Base-by-base conservation (phyloP, 2,797 vertebrate genomes). In the Discoglossus pictus region DNA sequence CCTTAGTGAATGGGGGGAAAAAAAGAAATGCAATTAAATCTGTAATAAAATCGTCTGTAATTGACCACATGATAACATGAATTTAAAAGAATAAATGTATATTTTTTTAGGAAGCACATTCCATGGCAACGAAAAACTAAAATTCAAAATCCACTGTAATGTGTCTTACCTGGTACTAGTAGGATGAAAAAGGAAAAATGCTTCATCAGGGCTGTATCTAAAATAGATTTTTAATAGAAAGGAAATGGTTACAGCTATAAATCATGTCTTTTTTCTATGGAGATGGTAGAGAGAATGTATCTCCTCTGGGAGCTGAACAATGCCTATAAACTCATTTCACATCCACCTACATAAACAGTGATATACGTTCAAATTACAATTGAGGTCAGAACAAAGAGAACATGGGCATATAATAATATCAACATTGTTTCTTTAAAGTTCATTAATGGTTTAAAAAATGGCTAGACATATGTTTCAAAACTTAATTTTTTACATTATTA, bases 211-310 rank as follows among this genome's bases (percentile, higher is more conserved):
- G 51, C 24, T 40, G 38, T 63, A 48, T 63, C 60, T 43, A 36
- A 64, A 55, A 62, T 18, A 64, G 36, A 71, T 64, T 58, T 58
- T 71, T 64, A 58, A 71, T 63, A 63, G 61, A 71, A 51, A 59
- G 53, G 64, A 63, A 70, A 64, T 71, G 46, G 59, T 56, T 64
- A 43, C 24, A 64, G 52, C 27, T 46, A 71, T 71, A 58, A 59
- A 71, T 71, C 68, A 71, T 71, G 20, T 50, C 53, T 64, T 24
- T 43, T 43, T 64, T 59, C 38, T 65, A 42, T 71, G 15, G 53
- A 7, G 56, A 70, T 56, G 23, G 52, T 17, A 36, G 39, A 63
- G 39, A 70, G 36, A 59, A 58, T 64, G 61, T 31, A 8, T 35
- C 38, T 71, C 61, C 53, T 31, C 61, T 71, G 68, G 53, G 68